Percentiles rank a stretch among this genome's conserved stretches.
Conservation (phyloP, 2,113 vertebrate species). For the Elaphurus davidianus region DNA sequence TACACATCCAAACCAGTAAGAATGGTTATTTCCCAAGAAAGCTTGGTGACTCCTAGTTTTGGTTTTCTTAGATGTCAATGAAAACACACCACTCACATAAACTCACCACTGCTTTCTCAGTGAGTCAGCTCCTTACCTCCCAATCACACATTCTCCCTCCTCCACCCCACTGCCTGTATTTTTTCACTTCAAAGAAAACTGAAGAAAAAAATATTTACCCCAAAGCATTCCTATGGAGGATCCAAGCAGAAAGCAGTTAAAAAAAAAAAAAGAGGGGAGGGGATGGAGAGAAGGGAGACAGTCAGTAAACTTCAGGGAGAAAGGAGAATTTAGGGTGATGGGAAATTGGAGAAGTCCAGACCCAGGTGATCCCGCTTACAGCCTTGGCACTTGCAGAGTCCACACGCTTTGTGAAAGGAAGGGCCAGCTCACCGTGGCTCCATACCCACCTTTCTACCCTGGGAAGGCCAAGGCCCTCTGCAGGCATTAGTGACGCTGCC, state of each 20-base stretch:
- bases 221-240: conserved; percentile 83
- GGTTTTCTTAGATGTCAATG: background rate
- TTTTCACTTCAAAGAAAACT: conserved; percentile 46
- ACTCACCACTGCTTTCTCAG: background rate
- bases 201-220: conserved; percentile 84
- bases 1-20: background rate
- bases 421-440: background rate
- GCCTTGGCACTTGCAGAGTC: conserved; percentile 14
- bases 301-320: conserved; percentile 57
- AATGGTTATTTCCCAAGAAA: background rate
- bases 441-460: background rate
- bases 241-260: conserved; percentile 75
- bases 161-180: fast-evolving
- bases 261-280: background rate
- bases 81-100: background rate
- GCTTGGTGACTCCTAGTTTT: background rate
- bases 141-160: background rate
- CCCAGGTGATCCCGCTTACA: background rate
- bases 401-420: background rate
- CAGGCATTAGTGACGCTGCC: background rate
- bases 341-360: background rate
- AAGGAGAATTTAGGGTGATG: background rate
- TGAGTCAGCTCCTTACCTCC: background rate
- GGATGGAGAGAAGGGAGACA: background rate
- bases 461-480: background rate